Base-by-base conservation (phyloP, 2,113 vertebrate species). In the Cyphomyrus discorhynchus region DNA sequence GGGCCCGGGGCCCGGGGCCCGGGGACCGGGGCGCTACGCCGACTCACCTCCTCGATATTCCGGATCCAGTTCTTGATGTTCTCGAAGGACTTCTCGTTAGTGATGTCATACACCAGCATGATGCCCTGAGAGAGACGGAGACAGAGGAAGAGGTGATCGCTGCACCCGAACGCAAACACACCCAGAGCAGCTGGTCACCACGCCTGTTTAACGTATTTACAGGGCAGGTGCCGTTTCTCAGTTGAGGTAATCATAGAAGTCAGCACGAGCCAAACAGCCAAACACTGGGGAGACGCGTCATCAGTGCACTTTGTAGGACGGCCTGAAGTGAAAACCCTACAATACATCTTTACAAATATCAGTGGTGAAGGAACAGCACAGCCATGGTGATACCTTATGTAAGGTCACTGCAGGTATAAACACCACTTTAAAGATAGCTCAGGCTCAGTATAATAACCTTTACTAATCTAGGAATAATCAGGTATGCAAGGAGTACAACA, bases 1-100 rank as follows among this genome's bases (percentile, higher is more conserved):
- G 58, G n/a, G 58, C 58, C 24, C 21, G 24, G 58, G 24, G 58
- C 24, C 24, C 7, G 24, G 19, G 53, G 53, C 1, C 53, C 21
- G 6, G 7, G 21, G 21, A 7, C 56, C 6, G 0, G 7, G 66
- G 13, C 1, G 31, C 31, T 17, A 10, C 45, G 2, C 17, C 10
- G 86, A 53, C 92, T 93, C 93, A 99, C 98, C 97, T 99, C 98
- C 94, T 99, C 98, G 90, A 99, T 99, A 93, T 99, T 99, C 92
- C 98, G 96, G 92, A 99, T 99, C 98, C 98, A 99, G 93, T 99
- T 99, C 94, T 98, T 99, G 91, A 99, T 99, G 94, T 99, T 99
- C 93, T 99, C 98, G 94, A 99, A 99, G 80, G 98, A 99, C 92
- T 99, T 99, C 90, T 99, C 98, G 86, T 98, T 99, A 93, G 98